Base-by-base conservation (phyloP, 2,888 invertebrate genomes). In the Phymatocera aterrima region DNA sequence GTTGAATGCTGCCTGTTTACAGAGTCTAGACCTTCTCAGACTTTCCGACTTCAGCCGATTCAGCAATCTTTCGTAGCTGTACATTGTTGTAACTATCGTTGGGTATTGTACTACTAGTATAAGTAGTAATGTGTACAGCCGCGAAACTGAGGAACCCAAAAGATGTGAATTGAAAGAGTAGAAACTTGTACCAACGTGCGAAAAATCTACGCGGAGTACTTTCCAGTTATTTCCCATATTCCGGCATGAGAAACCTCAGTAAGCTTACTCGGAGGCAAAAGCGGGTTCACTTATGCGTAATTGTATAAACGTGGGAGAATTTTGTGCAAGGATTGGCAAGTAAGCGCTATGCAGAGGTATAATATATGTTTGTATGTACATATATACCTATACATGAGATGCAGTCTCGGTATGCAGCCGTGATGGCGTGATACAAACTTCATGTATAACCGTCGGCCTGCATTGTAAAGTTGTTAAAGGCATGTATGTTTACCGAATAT, bases 271-370 rank as follows among this genome's bases (percentile, higher is more conserved):
- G n/a, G 10, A 28, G 12, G 68, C 46, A 68, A 5, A n/a, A 15
- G 24, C n/a, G 24, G 1, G 28, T 15, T 15, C 21, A 28, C n/a
- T 24, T 6, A 12, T 37, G 64, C 3, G 37, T 64, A 18, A 64
- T 64, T 64, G 34, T 21, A 64, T 34, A 3, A 64, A 37, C 64
- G 64, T 64, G 64, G 64, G 64, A 64, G 64, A 64, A 64, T 64
- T 64, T 64, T 12, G 64, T 34, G 10, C n/a, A n/a, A n/a, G 18
- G 34, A 64, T 64, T 64, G 64, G 64, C 21, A 34, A 64, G 37
- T 37, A 37, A 64, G 37, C 64, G 28, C 15, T 18, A 48, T 48
- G 57, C 28, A 15, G 24, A 48, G 4, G n/a, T 15, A 48, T 48
- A 12, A 57, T 28, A 28, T 60, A 31, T 1, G 28, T 31, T 12